phyloP scores from a whole-genome alignment of 2,888 invertebrate species.

The Prosopocoilus inquinatus region DNA sequence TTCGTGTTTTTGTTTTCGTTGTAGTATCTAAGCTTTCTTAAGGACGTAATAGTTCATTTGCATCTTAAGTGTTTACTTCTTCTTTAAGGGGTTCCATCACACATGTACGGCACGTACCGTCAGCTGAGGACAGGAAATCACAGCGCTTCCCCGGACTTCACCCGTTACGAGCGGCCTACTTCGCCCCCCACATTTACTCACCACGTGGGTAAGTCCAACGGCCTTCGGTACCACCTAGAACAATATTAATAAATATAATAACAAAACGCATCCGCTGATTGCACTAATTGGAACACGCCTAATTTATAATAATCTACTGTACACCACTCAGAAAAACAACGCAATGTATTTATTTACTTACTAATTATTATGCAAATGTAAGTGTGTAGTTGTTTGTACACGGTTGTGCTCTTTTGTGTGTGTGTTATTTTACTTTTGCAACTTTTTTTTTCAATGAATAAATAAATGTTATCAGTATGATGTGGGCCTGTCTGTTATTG shows the following conservation, averaged over 20 bases:
- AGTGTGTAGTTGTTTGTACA: background rate
- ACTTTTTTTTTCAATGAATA: background rate
- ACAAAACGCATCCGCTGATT: background rate
- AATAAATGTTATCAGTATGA: background rate
- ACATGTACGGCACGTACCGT: conserved; percentile 53
- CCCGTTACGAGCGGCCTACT: conserved; percentile 40
- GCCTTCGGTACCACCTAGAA: conserved; percentile 34
- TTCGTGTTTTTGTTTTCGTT: no score
- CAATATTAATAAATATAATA: conserved; percentile 29
- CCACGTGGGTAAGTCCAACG: conserved; percentile 43
- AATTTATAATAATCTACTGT: conserved; percentile 5
- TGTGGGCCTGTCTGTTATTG: background rate
- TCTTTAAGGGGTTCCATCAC: conserved; percentile 49
- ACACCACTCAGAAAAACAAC: conserved; percentile 1
- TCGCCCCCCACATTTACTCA: conserved; percentile 30
- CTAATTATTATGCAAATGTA: background rate
- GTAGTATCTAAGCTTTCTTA: no score
- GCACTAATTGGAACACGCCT: no score
- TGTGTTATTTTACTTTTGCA: background rate
- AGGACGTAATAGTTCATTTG: no score
- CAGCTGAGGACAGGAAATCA: conserved; percentile 45
- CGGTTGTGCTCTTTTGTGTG: background rate
- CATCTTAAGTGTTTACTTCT: no score
- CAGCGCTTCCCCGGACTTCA: conserved; percentile 35
- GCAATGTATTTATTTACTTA: background rate